A percentile compares a stretch with the other conserved stretches of the same genome.
Evolutionary conservation across 2,113 vertebrate species (phyloP).

Genomic region (Myotis yumanensis): DNA sequence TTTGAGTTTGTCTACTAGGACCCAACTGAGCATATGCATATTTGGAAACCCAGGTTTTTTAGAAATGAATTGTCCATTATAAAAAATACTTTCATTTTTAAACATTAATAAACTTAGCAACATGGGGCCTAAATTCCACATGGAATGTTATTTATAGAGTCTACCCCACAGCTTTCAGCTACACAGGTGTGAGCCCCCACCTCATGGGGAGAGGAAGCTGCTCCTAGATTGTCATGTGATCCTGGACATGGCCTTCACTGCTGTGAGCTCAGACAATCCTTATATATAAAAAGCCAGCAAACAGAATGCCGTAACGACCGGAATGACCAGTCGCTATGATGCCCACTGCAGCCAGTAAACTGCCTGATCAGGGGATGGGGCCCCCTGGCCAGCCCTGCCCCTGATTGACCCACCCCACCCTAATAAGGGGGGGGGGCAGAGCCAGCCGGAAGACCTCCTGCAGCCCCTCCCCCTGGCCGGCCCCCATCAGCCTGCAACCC

Average conservation of each 20-base stretch:
- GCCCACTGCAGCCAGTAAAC: too few species aligned
- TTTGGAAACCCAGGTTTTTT: not conserved
- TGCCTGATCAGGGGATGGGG: too few species aligned
- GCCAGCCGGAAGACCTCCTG: too few species aligned
- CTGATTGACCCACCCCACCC: too few species aligned
- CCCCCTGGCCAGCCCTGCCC: too few species aligned
- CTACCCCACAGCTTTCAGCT: accelerated
- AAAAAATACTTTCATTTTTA: not conserved
- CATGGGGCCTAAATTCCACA: not conserved
- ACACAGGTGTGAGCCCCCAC: accelerated
- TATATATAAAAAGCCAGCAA: too few species aligned
- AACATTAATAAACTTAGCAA: not conserved
- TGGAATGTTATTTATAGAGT: not conserved
- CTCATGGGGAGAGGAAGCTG: accelerated
- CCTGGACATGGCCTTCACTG: not conserved
- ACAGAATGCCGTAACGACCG: too few species aligned
- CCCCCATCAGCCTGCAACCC: too few species aligned
- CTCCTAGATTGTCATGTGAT: accelerated
- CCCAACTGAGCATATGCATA: too few species aligned
- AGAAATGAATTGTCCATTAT: not conserved
- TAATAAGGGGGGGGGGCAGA: too few species aligned
- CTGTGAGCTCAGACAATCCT: not conserved
- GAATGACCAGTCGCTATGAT: too few species aligned
- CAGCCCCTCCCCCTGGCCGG: too few species aligned
- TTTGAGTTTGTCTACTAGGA: not conserved